These are phyloP conservation scores for Dendrolimus punctatus DNA, from an alignment of 1,140 invertebrate species.

Conservation along the genomic window DNA sequence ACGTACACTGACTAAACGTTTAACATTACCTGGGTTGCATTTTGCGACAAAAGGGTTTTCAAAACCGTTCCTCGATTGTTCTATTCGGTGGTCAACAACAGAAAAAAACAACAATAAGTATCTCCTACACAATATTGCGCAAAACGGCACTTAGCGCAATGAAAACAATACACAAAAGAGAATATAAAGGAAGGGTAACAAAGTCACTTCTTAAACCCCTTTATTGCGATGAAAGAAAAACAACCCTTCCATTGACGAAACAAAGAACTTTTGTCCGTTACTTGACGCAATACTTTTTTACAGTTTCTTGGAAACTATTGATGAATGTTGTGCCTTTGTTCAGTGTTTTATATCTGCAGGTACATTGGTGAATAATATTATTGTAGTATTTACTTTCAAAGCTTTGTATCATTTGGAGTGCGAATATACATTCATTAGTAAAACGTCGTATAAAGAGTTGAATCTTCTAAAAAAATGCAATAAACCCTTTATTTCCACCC, in stretches of 20 bases:
- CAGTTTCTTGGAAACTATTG: constrained; percentile 39
- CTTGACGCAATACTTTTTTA: constrained; percentile 46
- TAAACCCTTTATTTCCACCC: too few species aligned
- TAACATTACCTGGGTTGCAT: too few species aligned
- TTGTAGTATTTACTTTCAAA: too few species aligned
- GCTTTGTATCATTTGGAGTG: too few species aligned
- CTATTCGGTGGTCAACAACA: too few species aligned
- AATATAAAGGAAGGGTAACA: constrained; percentile 55
- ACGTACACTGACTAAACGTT: too few species aligned
- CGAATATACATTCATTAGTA: too few species aligned
- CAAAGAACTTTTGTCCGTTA: constrained; percentile 54
- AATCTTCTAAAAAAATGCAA: too few species aligned
- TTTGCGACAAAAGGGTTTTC: too few species aligned
- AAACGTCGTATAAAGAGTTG: too few species aligned
- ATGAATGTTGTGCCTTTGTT: constrained; percentile 1
- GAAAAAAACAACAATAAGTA: too few species aligned
- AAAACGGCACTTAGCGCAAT: constrained; percentile 52
- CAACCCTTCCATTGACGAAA: constrained; percentile 60
- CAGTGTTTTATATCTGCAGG: not conserved
- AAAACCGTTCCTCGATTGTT: too few species aligned
- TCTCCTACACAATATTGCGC: constrained; percentile 27
- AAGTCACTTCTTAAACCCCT: constrained; percentile 46
- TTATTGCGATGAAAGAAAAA: constrained; percentile 55
- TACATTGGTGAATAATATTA: not conserved
- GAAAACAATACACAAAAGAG: constrained; percentile 17